Conservation (phyloP, 35 echinoderm and acorn worm species). For the Heliocidaris erythrogramma region DNA sequence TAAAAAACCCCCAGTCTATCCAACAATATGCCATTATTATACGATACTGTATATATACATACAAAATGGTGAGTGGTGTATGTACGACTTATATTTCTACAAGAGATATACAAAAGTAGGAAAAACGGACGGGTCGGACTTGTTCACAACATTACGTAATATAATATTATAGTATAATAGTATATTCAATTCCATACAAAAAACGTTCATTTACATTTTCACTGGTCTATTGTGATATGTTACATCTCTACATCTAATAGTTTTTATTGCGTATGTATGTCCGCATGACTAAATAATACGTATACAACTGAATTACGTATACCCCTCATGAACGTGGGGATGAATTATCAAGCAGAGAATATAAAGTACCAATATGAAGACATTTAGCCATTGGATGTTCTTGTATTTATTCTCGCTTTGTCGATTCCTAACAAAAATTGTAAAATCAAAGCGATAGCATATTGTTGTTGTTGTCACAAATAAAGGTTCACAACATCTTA, state of each 20-base stretch:
- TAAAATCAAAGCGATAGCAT: too few species aligned
- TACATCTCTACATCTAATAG: not conserved
- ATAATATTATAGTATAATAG: not conserved
- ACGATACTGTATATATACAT: not conserved
- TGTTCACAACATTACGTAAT: constrained; percentile 30
- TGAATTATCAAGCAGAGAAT: not conserved
- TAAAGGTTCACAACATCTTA: too few species aligned
- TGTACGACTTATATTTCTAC: not conserved
- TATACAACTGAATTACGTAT: not conserved
- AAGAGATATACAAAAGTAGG: constrained; percentile 43
- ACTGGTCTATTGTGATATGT: constrained; percentile 1
- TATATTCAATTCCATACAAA: constrained; percentile 22
- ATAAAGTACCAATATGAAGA: too few species aligned
- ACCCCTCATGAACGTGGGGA: not conserved
- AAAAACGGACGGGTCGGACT: constrained; percentile 34
- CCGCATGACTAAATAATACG: not conserved
- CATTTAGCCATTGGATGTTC: too few species aligned
- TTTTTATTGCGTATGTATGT: not conserved
- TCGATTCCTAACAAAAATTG: too few species aligned
- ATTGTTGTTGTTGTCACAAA: too few species aligned
- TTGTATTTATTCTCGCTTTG: too few species aligned
- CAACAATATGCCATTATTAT: not conserved
- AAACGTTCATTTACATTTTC: not conserved
- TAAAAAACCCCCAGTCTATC: not conserved
- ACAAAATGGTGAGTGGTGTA: not conserved